Evolutionary conservation across 1,140 invertebrate genomes (phyloP), one percentile per base, ranked within the genome.

Genomic region (Lepidotrigona ventralis): DNA sequence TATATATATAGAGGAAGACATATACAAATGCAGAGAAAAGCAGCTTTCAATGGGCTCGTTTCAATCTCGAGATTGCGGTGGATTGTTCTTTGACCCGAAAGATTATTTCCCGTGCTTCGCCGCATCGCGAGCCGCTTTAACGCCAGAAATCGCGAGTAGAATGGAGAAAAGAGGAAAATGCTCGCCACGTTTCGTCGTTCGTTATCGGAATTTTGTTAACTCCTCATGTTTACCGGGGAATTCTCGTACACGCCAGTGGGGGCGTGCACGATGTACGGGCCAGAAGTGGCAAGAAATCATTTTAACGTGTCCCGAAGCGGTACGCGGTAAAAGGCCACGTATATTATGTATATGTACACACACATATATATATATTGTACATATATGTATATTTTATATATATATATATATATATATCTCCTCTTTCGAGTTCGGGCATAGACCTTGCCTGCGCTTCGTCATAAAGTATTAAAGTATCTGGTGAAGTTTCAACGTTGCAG

Each of bases 41-140:
- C 9, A 23, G 70, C 23, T 74, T 26, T 74, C 80, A 53, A n/a
- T 21, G 23, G 51, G 33, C n/a, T 56, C 39, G 53, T 77, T 78
- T 77, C 63, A 77, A 69, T 69, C 53, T 69, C 6, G 66, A 46
- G 74, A 83, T 78, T 71, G 75, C 66, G 74, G n/a, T 33, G 66
- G 76, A 83, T 83, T 66, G 76, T 83, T 83, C 82, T 72, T 83
- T 83, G 82, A 79, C 77, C 81, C 26, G 69, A 83, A 60, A 63
- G 76, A 70, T 71, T 72, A 54, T 83, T 78, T 78, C 64, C 72
- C 51, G 79, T 81, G 71, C 29, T 53, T n/a, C 56, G 72, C 23
- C 64, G 66, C 63, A 76, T 23, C 54, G n/a, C 4, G 74, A 56
- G 15, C 68, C 56, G 79, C 29, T 81, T 46, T 26, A 81, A 66